phyloP scores from a whole-genome alignment of 1,140 invertebrate species.

The Alviniconcha marisindica region DNA sequence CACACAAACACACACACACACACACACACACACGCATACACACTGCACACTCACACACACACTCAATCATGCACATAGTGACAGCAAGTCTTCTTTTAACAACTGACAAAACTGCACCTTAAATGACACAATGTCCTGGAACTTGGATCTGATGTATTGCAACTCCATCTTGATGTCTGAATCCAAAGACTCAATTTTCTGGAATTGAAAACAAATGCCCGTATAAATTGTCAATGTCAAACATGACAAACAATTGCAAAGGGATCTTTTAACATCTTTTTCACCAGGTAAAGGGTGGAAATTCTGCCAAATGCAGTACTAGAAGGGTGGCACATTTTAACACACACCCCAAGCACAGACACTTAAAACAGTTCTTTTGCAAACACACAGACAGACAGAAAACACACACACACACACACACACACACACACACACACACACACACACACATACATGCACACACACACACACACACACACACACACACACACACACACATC shows the following conservation, averaged over 20 bases:
- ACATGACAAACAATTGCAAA: too few relatives aligned
- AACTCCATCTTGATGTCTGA: conserved; percentile 65
- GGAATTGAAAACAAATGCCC: too few relatives aligned
- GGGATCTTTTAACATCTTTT: too few relatives aligned
- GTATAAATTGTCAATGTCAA: neutral
- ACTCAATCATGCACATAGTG: neutral
- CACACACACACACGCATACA: too few relatives aligned
- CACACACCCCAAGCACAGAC: too few relatives aligned
- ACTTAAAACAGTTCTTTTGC: too few relatives aligned
- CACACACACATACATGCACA: conserved; percentile 22
- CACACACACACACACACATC: too few relatives aligned
- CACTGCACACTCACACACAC: neutral
- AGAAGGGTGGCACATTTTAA: too few relatives aligned
- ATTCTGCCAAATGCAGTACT: neutral
- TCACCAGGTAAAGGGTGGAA: neutral
- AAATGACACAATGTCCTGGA: conserved; percentile 71
- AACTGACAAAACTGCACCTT: conserved; percentile 59
- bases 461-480: too few relatives aligned
- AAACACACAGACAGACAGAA: too few relatives aligned
- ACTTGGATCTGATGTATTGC: conserved; percentile 62
- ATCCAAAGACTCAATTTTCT: conserved; percentile 71
- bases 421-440: conserved; percentile 26
- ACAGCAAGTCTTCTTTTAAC: neutral
- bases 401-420: too few relatives aligned
- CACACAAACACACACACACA: too few relatives aligned